A percentile compares a stretch with the other conserved stretches of the same genome.
phyloP scores from a whole-genome alignment of 2,113 vertebrate species.

The Hydrolagus affinis region DNA sequence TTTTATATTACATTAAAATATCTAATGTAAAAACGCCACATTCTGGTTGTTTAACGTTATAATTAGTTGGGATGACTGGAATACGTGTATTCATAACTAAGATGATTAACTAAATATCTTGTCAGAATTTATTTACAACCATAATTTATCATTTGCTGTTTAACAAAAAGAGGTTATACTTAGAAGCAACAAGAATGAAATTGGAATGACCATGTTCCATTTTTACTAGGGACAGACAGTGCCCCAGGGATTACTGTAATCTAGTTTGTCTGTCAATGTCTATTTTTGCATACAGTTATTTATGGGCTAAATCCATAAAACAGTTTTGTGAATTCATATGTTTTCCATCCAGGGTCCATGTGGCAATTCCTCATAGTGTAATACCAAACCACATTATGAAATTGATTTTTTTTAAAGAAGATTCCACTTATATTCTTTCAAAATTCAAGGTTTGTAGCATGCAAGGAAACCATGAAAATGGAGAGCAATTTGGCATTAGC shows the following conservation, averaged over 20 bases:
- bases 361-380: not conserved
- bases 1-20: not conserved
- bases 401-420: not conserved
- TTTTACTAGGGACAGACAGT: slow-evolving; percentile 2
- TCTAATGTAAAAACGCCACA: not conserved
- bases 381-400: not conserved
- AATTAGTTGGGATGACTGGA: not conserved
- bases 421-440: not conserved
- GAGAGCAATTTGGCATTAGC: slow-evolving; percentile 8
- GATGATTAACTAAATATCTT: not conserved
- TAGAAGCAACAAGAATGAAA: not conserved
- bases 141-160: not conserved
- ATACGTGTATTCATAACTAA: not conserved
- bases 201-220: not conserved
- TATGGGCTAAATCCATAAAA: not conserved
- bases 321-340: slow-evolving; percentile 1
- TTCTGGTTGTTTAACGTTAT: too few species aligned
- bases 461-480: not conserved
- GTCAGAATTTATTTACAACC: not conserved
- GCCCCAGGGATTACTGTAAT: not conserved
- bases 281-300: slow-evolving; percentile 6
- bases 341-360: not conserved
- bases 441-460: not conserved
- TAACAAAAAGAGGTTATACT: not conserved
- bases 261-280: slow-evolving; percentile 5